Percentiles rank a stretch among this genome's conserved stretches.
These are phyloP conservation scores for Rhopalosiphum padi DNA, from an alignment of 1,140 invertebrate genomes.

Conservation along the genomic window DNA sequence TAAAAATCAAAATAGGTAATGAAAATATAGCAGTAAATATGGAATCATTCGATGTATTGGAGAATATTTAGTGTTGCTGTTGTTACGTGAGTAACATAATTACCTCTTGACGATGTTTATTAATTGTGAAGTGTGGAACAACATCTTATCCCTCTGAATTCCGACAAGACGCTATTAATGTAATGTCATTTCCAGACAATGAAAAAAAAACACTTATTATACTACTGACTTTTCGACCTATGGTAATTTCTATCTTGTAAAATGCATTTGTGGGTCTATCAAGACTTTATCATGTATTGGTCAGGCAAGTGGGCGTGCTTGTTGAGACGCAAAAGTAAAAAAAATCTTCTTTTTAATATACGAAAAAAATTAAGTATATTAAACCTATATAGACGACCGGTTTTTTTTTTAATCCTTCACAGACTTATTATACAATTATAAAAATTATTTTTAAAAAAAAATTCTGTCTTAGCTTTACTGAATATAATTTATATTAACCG, in stretches of 20 bases:
- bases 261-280: background rate
- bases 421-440: conserved; percentile 2
- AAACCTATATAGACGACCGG: background rate
- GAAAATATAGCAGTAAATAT: background rate
- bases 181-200: background rate
- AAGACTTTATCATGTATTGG: background rate
- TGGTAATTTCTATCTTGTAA: conserved; percentile 21
- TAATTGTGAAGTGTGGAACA: background rate
- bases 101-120: background rate
- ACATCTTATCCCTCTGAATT: background rate
- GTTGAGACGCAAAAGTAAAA: background rate
- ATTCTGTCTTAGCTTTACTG: background rate
- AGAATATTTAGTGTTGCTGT: background rate
- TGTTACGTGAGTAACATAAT: background rate
- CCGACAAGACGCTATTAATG: background rate
- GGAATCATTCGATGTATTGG: background rate
- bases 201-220: background rate
- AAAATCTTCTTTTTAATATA: background rate
- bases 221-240: background rate
- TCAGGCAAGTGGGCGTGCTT: background rate
- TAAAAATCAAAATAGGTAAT: background rate
- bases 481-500: conserved; percentile 14
- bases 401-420: conserved; percentile 22
- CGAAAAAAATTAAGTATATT: background rate
- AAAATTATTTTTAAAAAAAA: background rate